Conservation (phyloP, 2,888 invertebrate genomes). For the Elysia crispata region DNA sequence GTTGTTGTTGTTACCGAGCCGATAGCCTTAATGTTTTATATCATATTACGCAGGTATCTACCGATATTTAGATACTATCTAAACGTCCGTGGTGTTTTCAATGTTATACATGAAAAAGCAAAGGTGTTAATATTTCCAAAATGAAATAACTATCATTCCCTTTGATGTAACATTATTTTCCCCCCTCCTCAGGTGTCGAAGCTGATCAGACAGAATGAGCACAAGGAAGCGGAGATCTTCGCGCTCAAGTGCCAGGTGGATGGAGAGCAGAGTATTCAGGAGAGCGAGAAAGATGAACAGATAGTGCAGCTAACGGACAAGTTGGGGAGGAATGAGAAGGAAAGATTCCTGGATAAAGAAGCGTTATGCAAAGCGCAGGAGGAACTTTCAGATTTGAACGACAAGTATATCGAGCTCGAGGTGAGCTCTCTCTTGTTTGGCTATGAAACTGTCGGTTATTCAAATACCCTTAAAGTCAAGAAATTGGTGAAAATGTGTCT, state of each 20-base stretch:
- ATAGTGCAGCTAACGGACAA: not conserved
- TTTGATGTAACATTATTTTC: too few species aligned
- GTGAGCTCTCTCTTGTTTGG: constrained; percentile 44
- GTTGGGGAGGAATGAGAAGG: constrained; percentile 2
- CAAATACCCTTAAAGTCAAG: too few species aligned
- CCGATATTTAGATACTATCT: too few species aligned
- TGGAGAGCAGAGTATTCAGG: not conserved
- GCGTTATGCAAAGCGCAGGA: constrained; percentile 59
- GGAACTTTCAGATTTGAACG: constrained; percentile 57
- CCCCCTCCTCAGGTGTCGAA: constrained; percentile 36
- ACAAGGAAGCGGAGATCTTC: constrained; percentile 12
- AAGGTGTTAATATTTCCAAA: too few species aligned
- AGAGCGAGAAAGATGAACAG: constrained; percentile 15
- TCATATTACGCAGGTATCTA: too few species aligned
- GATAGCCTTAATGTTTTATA: too few species aligned
- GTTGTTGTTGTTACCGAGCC: too few species aligned
- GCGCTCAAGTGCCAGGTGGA: not conserved
- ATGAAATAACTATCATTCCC: too few species aligned
- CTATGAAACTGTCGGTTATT: too few species aligned
- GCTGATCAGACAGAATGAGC: not conserved
- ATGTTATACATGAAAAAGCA: too few species aligned
- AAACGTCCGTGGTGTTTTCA: too few species aligned
- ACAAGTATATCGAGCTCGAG: constrained; percentile 59
- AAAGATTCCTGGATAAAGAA: constrained; percentile 49
- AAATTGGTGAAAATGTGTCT: too few species aligned